Evolutionary conservation across 2,113 vertebrate species (phyloP).

Genomic region (Panthera tigris): DNA sequence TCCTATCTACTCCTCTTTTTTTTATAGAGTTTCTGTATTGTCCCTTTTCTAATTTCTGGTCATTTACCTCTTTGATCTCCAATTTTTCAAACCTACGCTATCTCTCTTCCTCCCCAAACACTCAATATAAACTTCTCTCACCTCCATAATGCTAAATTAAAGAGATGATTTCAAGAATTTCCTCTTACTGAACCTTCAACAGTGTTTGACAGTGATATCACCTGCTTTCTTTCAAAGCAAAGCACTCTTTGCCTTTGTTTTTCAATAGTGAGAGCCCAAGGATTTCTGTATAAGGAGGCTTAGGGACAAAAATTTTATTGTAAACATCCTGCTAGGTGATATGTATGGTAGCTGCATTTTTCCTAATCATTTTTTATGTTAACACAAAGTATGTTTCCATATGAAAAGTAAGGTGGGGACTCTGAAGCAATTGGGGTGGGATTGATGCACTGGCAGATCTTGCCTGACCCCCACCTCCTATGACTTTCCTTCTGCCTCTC

Average conservation of each 20-base stretch:
- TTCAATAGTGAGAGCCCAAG: background rate
- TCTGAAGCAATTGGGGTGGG: background rate
- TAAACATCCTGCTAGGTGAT: background rate
- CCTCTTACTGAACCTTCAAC: background rate
- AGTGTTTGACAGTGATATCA: background rate
- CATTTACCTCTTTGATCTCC: background rate
- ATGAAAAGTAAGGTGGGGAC: background rate
- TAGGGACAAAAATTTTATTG: background rate
- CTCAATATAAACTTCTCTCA: background rate
- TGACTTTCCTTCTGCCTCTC: background rate
- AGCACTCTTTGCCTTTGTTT: background rate
- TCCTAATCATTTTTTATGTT: background rate
- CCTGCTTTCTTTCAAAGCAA: background rate
- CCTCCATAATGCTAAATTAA: background rate
- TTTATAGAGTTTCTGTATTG: background rate
- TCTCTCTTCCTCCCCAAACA: background rate
- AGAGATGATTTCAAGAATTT: background rate
- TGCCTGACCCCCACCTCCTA: too few relatives aligned
- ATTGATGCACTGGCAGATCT: accelerated
- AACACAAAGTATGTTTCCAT: background rate
- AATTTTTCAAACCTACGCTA: background rate
- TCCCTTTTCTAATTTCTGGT: background rate
- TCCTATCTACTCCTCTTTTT: background rate
- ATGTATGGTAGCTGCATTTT: background rate
- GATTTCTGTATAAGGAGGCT: background rate